phyloP scores from a whole-genome alignment of 2,888 invertebrate genomes.

The Harpalus rufipes region DNA sequence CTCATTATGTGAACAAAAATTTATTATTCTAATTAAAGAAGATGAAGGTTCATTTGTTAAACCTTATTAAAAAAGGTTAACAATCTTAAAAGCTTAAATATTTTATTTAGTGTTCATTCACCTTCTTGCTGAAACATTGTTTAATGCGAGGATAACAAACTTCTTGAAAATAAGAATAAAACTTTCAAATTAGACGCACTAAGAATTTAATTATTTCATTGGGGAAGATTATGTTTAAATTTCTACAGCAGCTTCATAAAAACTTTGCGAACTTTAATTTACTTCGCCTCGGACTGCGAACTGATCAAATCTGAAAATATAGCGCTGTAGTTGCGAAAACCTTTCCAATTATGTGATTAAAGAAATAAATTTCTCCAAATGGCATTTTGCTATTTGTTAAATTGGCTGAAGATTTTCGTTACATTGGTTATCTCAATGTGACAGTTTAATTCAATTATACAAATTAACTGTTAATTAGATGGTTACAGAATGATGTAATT shows the following conservation, averaged over 20 bases:
- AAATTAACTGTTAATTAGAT: slow-evolving; percentile 17
- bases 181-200: slow-evolving; percentile 7
- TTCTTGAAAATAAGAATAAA: slow-evolving; percentile 5
- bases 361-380: background rate
- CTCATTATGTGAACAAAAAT: no score
- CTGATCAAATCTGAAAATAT: slow-evolving; percentile 1
- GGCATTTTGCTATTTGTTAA: slow-evolving; percentile 14
- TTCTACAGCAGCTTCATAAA: background rate
- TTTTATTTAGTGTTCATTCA: background rate
- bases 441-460: background rate
- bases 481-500: slow-evolving; percentile 25
- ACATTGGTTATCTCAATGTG: background rate
- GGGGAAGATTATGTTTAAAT: background rate
- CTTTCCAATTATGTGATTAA: slow-evolving; percentile 17
- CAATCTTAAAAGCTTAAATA: background rate
- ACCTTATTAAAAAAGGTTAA: background rate
- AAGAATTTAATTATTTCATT: slow-evolving; percentile 15
- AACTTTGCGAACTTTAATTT: slow-evolving; percentile 1
- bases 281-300: background rate
- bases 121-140: background rate
- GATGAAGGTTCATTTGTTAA: background rate
- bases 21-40: background rate
- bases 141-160: background rate
- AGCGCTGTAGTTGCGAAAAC: background rate
- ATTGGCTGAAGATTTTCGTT: slow-evolving; percentile 16